Evolutionary conservation across 2,113 vertebrate genomes (phyloP), one percentile per base, ranked within the genome.

Genomic region (Nycticorax nycticorax): DNA sequence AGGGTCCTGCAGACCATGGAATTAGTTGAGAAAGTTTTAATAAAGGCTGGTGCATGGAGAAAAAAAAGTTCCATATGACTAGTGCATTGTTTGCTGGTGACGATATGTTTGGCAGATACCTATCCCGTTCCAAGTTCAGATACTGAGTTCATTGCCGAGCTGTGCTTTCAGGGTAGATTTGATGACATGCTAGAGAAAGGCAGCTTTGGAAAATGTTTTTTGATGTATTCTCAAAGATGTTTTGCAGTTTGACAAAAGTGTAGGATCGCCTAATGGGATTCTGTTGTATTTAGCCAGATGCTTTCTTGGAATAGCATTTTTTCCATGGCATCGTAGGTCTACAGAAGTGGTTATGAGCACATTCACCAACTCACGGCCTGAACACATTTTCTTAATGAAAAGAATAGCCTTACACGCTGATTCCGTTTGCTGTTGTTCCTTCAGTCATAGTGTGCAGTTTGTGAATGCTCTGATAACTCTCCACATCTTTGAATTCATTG

Each of bases 291-390:
- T 97, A 93, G 96, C 94, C 97, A 97, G 94, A 97, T 92, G 67
- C 91, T 96, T 94, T 97, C 96, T 97, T 95, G 97, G 97, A 97
- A 94, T 60, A 90, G 56, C 39, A 37, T 92, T 97, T 97, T 97
- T 98, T 97, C 97, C 96, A 97, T 96, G 77, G 94, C 96, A 94
- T 96, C 95, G 95, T 97, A 93, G 71, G 82, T 43, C 41, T 95
- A 85, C 73, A 95, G 92, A 97, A 98, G 92, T 89, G 91, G 86
- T 83, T 88, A 76, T 96, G 97, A 97, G 92, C 45, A 28, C 37
- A 92, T 94, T 93, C 73, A 77, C 80, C 80, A 94, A 69, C 63
- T 89, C 57, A 37, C 45, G 57, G 66, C 72, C 91, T 56, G 45
- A 89, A 53, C 3, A 23, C 81, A 75, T 89, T 94, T 83, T 80